These are phyloP conservation scores for Panthera leo DNA, from an alignment of 2,113 vertebrate species.

Conservation along the genomic window DNA sequence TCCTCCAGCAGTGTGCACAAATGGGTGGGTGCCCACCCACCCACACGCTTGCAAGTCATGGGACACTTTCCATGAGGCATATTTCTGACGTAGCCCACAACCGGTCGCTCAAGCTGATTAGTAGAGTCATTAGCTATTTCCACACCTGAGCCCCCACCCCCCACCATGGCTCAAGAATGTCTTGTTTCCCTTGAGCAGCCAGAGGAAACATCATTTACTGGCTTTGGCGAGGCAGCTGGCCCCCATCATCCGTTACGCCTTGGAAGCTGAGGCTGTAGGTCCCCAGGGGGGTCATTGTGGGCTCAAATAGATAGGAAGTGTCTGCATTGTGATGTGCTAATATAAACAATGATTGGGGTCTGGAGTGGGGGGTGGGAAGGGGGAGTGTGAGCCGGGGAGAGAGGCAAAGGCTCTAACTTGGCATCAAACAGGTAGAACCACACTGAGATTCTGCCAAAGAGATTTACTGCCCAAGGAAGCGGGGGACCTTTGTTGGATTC, in stretches of 20 bases:
- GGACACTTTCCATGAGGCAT: neutral
- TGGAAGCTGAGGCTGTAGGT: neutral
- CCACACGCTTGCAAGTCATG: neutral
- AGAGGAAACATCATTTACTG: neutral
- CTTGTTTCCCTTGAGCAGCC: neutral
- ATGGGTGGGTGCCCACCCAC: neutral
- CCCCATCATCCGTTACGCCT: neutral
- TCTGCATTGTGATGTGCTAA: neutral
- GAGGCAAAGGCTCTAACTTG: neutral
- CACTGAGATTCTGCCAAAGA: constrained; percentile 26
- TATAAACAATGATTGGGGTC: neutral
- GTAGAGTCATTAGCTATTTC: neutral
- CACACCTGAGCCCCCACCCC: constrained; percentile 19
- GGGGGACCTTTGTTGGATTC: neutral
- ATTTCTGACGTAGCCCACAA: neutral
- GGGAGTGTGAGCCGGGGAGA: neutral
- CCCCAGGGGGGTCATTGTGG: neutral
- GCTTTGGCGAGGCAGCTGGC: constrained; percentile 33
- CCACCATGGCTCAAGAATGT: neutral
- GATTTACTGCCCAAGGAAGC: constrained; percentile 24
- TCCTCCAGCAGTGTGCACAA: fast-evolving
- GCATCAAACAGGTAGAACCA: neutral
- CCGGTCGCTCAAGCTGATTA: neutral
- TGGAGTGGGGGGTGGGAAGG: neutral
- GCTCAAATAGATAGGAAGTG: neutral